A percentile compares a stretch with the other conserved stretches of the same genome.
phyloP scores from a whole-genome alignment of 2,888 invertebrate species.

The Hartigia nigra region DNA sequence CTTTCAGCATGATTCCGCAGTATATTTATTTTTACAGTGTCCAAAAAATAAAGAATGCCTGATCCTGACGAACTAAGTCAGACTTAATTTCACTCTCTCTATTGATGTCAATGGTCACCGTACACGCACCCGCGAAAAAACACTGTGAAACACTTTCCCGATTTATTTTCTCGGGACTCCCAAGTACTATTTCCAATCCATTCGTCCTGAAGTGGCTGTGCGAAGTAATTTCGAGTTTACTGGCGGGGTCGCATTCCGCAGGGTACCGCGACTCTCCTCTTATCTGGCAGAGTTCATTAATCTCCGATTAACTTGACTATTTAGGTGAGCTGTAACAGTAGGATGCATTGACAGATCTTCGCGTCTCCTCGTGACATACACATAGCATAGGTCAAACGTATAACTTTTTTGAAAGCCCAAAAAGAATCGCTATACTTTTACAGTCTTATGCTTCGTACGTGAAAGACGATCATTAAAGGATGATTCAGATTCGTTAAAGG shows the following conservation, averaged over 20 bases:
- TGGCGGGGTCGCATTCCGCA: constrained; percentile 38
- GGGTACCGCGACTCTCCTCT: constrained; percentile 12
- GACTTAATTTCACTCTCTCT: background rate
- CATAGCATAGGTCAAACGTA: background rate
- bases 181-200: constrained; percentile 23
- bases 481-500: background rate
- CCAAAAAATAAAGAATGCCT: background rate
- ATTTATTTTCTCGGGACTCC: constrained; percentile 24
- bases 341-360: background rate
- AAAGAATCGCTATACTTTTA: background rate
- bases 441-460: background rate
- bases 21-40: constrained; percentile 6
- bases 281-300: constrained; percentile 19
- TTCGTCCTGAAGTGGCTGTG: constrained; percentile 14
- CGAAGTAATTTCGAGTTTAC: constrained; percentile 33
- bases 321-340: background rate
- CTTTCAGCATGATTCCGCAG: constrained; percentile 21
- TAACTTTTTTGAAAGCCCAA: background rate
- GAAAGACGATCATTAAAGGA: background rate
- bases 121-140: background rate
- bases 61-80: background rate
- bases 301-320: background rate
- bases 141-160: constrained; percentile 1
- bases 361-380: background rate
- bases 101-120: background rate